Percentiles rank a stretch among this genome's conserved stretches.
Conservation (phyloP, 2,113 vertebrate species). For the Cariama cristata region DNA sequence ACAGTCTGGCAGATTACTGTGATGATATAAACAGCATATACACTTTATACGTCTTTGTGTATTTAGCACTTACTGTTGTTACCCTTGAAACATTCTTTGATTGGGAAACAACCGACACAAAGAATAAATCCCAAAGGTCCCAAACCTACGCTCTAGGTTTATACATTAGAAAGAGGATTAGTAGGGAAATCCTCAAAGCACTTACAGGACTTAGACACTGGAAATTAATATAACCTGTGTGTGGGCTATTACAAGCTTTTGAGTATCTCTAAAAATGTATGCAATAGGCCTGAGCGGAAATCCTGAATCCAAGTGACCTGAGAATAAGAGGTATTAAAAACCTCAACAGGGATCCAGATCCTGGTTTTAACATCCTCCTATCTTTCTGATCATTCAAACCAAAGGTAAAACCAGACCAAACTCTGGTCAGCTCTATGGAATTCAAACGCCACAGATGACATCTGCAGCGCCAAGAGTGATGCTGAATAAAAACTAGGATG, state of each 20-base stretch:
- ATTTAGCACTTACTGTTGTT: neutral
- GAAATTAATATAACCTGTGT: slow-evolving; percentile 43
- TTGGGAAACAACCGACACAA: slow-evolving; percentile 28
- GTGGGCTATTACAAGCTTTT: slow-evolving; percentile 12
- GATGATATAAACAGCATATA: slow-evolving; percentile 3
- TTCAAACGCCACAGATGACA: neutral
- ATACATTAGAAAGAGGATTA: slow-evolving; percentile 45
- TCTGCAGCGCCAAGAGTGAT: neutral
- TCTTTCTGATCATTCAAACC: neutral
- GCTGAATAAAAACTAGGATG: neutral
- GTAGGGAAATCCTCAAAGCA: slow-evolving; percentile 25
- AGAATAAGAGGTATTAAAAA: slow-evolving; percentile 16
- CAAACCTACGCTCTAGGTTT: slow-evolving; percentile 17
- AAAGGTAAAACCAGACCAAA: neutral
- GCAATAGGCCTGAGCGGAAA: slow-evolving; percentile 9
- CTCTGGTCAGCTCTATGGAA: neutral
- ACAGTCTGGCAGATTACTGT: neutral
- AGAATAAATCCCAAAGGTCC: slow-evolving; percentile 35
- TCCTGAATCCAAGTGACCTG: slow-evolving; percentile 7
- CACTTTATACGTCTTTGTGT: neutral
- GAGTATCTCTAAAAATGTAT: slow-evolving; percentile 11
- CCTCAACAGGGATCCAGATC: neutral
- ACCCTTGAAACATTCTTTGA: slow-evolving; percentile 20
- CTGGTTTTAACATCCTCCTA: neutral
- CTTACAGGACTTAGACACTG: slow-evolving; percentile 35